Conservation (phyloP, 2,113 vertebrate genomes). For the Axis porcinus region DNA sequence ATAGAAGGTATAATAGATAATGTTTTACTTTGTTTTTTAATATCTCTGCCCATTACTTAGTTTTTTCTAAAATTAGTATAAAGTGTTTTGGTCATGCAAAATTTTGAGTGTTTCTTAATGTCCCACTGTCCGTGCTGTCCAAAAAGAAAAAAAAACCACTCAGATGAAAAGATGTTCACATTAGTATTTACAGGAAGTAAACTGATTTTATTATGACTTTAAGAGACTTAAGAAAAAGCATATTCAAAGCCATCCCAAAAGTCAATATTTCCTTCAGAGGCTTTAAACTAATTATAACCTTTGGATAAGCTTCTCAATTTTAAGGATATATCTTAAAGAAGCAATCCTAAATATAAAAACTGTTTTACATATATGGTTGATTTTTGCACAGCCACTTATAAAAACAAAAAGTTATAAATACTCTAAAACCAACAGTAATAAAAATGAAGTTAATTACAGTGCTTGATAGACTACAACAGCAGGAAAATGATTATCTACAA, state of each 20-base stretch:
- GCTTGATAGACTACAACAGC: not conserved
- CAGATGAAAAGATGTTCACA: not conserved
- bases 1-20: not conserved
- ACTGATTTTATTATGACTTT: constrained; percentile 25
- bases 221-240: not conserved
- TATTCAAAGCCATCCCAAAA: not conserved
- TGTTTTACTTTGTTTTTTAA: not conserved
- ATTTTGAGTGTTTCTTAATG: not conserved
- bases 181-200: not conserved
- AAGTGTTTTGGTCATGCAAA: not conserved
- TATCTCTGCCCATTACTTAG: not conserved
- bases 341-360: not conserved
- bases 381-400: not conserved
- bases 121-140: not conserved
- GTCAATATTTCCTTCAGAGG: not conserved
- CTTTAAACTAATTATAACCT: not conserved
- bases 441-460: not conserved
- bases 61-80: not conserved
- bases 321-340: not conserved
- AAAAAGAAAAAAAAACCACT: not conserved
- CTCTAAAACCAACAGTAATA: not conserved
- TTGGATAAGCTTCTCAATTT: not conserved
- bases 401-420: not conserved
- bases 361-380: not conserved
- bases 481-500: not conserved